Evolutionary conservation across 2,113 vertebrate genomes (phyloP).

Genomic region (Zingel zingel): DNA sequence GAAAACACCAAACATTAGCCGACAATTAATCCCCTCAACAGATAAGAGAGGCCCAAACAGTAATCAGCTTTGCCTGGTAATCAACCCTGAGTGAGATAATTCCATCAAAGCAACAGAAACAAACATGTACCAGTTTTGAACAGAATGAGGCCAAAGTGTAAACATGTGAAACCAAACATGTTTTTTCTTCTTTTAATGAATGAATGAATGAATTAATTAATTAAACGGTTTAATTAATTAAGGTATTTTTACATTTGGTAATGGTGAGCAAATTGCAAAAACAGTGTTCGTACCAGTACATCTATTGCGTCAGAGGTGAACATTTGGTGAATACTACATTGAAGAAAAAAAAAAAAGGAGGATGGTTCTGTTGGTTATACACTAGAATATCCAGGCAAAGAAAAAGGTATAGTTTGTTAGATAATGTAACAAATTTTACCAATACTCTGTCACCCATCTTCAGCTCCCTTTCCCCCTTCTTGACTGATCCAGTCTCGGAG

Average conservation of each 20-base stretch:
- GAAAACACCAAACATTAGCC: slow-evolving; percentile 28
- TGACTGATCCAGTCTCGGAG: slow-evolving; percentile 93
- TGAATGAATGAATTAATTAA: background rate
- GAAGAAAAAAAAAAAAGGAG: background rate
- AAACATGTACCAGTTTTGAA: slow-evolving; percentile 8
- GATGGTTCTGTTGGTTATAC: background rate
- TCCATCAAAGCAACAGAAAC: slow-evolving; percentile 49
- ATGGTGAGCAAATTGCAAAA: no score
- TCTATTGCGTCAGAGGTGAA: background rate
- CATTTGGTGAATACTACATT: background rate
- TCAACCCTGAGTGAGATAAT: slow-evolving; percentile 59
- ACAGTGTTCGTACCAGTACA: background rate
- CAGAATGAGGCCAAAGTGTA: slow-evolving; percentile 6
- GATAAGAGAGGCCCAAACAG: slow-evolving; percentile 35
- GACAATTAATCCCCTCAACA: slow-evolving; percentile 41
- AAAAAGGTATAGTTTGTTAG: background rate
- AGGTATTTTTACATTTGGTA: no score
- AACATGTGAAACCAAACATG: background rate
- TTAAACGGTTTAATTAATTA: no score
- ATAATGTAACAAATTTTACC: slow-evolving; percentile 83
- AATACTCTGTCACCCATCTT: slow-evolving; percentile 95
- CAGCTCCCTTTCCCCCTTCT: slow-evolving; percentile 97
- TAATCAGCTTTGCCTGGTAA: slow-evolving; percentile 58
- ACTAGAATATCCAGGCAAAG: background rate
- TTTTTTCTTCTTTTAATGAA: background rate